Evolutionary conservation across 1,140 invertebrate genomes (phyloP).

Genomic region (Leguminivora glycinivorella): DNA sequence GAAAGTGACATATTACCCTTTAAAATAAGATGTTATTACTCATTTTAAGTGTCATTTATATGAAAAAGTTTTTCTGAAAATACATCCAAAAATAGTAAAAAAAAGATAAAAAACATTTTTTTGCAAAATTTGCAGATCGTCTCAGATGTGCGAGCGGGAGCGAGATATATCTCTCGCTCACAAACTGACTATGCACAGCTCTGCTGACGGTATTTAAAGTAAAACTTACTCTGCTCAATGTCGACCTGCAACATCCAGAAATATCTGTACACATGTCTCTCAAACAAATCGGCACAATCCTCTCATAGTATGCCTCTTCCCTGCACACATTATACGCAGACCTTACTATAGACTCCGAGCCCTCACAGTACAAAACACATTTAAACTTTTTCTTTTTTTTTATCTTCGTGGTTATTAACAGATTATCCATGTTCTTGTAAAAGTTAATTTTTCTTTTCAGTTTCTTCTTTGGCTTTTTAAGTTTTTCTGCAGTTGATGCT

Average conservation of each 20-base stretch:
- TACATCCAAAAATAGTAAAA: no score
- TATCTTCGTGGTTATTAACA: slow-evolving; percentile 34
- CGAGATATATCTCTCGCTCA: no score
- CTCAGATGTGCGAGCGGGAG: no score
- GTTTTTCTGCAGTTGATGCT: background rate
- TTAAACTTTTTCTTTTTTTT: slow-evolving; percentile 34
- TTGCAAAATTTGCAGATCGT: no score
- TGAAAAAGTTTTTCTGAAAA: no score
- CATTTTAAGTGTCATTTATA: no score
- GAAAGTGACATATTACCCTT: no score
- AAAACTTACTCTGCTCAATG: slow-evolving; percentile 8
- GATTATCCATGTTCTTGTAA: slow-evolving; percentile 27
- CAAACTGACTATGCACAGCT: no score
- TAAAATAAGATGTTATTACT: no score
- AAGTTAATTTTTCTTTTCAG: background rate
- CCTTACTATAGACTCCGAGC: background rate
- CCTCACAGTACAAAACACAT: slow-evolving; percentile 28
- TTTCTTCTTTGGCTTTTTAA: slow-evolving; percentile 30
- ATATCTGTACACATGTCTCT: background rate
- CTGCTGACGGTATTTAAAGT: no score
- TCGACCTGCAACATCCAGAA: slow-evolving; percentile 5
- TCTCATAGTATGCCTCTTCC: background rate
- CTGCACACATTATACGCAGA: background rate
- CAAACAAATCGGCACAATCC: slow-evolving; percentile 16
- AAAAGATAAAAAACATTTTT: no score